Conservation (phyloP, 2,797 vertebrate species). For the Lophius americanus region DNA sequence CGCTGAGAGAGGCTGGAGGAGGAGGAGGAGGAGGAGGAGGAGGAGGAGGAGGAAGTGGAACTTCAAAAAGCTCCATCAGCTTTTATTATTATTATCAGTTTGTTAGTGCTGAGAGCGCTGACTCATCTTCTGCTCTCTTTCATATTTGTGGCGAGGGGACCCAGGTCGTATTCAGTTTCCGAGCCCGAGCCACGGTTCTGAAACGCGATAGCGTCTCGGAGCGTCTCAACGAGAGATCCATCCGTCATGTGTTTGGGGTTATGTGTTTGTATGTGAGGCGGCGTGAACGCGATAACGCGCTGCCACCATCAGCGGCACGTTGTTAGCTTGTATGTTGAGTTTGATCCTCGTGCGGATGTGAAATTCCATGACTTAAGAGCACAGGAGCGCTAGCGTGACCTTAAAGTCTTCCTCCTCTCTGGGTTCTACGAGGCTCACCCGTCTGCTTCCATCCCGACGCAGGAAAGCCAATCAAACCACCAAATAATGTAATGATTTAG, state of each 20-base stretch:
- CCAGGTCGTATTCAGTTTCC: constrained; percentile 37
- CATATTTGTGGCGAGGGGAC: constrained; percentile 27
- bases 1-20: background rate
- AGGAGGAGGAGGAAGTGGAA: constrained; percentile 13
- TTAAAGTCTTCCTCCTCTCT: constrained; percentile 36
- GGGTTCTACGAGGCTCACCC: constrained; percentile 26
- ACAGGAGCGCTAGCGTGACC: constrained; percentile 31
- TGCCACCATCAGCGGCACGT: constrained; percentile 11
- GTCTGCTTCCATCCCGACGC: constrained; percentile 37
- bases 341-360: constrained; percentile 26
- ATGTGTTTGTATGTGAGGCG: constrained; percentile 5
- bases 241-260: constrained; percentile 2
- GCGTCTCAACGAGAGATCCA: no score
- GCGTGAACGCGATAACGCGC: background rate
- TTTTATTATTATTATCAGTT: constrained; percentile 34
- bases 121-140: constrained; percentile 55
- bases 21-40: background rate
- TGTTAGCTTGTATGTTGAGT: background rate
- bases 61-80: constrained; percentile 30
- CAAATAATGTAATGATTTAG: constrained; percentile 25
- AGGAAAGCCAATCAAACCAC: constrained; percentile 36
- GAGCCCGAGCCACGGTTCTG: constrained; percentile 40
- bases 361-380: constrained; percentile 48
- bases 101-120: constrained; percentile 51
- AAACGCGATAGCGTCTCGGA: constrained; percentile 55